Evolutionary conservation across 1,140 invertebrate species (phyloP).

Genomic region (Heliothis virescens): DNA sequence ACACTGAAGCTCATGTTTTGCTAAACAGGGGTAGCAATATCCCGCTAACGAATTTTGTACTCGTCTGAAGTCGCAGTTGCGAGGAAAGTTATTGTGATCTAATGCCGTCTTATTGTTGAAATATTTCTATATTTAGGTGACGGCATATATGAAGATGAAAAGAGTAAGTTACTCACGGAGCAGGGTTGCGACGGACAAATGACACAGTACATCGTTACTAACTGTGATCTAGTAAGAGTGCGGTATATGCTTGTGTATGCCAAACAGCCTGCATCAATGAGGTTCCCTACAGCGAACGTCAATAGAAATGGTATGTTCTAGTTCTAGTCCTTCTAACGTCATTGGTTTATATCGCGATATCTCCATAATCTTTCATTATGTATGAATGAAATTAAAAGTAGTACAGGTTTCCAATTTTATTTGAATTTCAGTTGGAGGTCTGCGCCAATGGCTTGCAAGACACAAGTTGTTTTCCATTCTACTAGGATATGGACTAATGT

Average conservation of each 20-base stretch:
- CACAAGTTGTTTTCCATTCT: conserved; percentile 83
- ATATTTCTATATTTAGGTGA: conserved; percentile 63
- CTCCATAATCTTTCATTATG: not conserved
- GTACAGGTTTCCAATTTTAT: not conserved
- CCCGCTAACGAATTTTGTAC: too few species aligned
- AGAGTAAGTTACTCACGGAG: conserved; percentile 58
- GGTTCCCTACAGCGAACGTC: conserved; percentile 66
- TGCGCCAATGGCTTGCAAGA: conserved; percentile 77
- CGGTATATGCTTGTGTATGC: conserved; percentile 93
- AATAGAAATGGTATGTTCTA: conserved; percentile 68
- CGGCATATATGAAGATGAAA: conserved; percentile 63
- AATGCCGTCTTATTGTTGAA: too few species aligned
- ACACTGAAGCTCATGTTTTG: too few species aligned
- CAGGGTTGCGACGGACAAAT: conserved; percentile 86
- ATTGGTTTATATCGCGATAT: too few species aligned
- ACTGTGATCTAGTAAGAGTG: conserved; percentile 91
- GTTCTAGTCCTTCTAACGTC: too few species aligned
- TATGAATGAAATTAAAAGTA: too few species aligned
- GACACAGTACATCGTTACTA: conserved; percentile 91
- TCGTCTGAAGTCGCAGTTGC: too few species aligned
- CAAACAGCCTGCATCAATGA: conserved; percentile 79
- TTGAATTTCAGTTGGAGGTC: conserved; percentile 70
- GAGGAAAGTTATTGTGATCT: too few species aligned
- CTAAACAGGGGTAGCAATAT: too few species aligned
- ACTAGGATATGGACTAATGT: conserved; percentile 81